Evolutionary conservation across 2,113 vertebrate species (phyloP), one percentile per base, ranked within the genome.

Genomic region (Scartelaos histophorus): DNA sequence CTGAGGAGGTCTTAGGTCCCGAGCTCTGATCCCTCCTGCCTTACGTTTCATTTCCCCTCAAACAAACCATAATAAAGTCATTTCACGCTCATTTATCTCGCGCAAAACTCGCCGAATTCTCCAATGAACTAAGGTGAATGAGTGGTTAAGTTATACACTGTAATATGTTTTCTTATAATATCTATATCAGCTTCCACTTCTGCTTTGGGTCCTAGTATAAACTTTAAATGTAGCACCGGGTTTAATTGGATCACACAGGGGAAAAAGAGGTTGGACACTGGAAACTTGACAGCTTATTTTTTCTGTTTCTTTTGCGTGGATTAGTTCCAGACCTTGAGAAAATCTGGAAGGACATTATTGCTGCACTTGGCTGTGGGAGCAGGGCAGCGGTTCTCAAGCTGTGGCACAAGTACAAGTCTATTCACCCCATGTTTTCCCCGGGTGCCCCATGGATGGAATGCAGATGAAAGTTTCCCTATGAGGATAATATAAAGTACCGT

Each of bases 291-390:
- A 71, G 79, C 64, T 75, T 81, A 38, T 80, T 75, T 67, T 19
- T 67, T 51, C 53, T 38, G 62, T 70, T 71, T 70, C 34, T 7
- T 9, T n/a, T 56, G n/a, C 15, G 67, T 78, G 73, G 84, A 92
- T 92, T 88, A 84, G 76, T 91, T 91, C 91, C 90, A 91, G 85
- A 89, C 79, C 45, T 70, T 43, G 67, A 82, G 67, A 45, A 64
- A 62, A 29, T 62, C 35, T 34, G 60, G 15, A 62, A 62, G 38
- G 61, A 43, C 34, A 10, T 64, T 35, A 9, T 17, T 43, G 17
- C 29, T n/a, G 61, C 17, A 43, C 61, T 64, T 7, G 5, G 19
- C 61, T 38, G 3, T 12, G 7, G 34, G 29, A 34, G 58, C 21
- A 11, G 22, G 6, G 47, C 47, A 17, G 47, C 19, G 47, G 38